phyloP scores from a whole-genome alignment of 2,888 invertebrate species.

The Steinernema hermaphroditum region DNA sequence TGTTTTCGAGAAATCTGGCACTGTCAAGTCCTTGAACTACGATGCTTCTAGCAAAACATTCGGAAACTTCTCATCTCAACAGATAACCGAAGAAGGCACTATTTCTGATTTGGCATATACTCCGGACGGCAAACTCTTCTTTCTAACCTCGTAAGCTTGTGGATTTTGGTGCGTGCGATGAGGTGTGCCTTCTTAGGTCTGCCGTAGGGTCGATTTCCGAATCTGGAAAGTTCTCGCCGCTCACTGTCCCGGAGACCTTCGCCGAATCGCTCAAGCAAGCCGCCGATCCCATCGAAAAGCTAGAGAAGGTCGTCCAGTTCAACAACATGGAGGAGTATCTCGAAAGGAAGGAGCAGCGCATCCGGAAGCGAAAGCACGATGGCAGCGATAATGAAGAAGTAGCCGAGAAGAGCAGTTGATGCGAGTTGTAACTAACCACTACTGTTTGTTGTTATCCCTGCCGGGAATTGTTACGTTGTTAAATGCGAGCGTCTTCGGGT shows the following conservation, averaged over 20 bases:
- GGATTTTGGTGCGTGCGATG: background rate
- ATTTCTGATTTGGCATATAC: background rate
- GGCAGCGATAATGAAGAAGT: background rate
- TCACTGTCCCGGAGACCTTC: background rate
- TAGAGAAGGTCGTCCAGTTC: constrained; percentile 32
- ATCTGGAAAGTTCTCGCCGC: background rate
- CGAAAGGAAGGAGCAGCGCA: constrained; percentile 32
- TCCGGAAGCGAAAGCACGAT: constrained; percentile 14
- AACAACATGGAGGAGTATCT: constrained; percentile 36
- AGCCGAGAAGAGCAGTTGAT: background rate
- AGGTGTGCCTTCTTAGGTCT: background rate
- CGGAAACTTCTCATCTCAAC: background rate
- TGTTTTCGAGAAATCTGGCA: background rate
- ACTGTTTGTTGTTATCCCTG: constrained; percentile 2
- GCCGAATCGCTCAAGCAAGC: background rate
- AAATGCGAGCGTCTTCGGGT: background rate
- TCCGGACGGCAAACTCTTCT: background rate
- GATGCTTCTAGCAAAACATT: background rate
- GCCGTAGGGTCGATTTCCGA: background rate
- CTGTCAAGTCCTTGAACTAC: background rate
- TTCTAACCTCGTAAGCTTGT: constrained; percentile 8
- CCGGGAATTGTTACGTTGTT: constrained; percentile 29
- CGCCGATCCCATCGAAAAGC: constrained; percentile 23
- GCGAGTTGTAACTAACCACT: background rate
- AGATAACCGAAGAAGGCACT: background rate